A percentile compares a stretch with the other conserved stretches of the same genome.
Evolutionary conservation across 1,140 invertebrate species (phyloP).

Genomic region (Ips typographus): DNA sequence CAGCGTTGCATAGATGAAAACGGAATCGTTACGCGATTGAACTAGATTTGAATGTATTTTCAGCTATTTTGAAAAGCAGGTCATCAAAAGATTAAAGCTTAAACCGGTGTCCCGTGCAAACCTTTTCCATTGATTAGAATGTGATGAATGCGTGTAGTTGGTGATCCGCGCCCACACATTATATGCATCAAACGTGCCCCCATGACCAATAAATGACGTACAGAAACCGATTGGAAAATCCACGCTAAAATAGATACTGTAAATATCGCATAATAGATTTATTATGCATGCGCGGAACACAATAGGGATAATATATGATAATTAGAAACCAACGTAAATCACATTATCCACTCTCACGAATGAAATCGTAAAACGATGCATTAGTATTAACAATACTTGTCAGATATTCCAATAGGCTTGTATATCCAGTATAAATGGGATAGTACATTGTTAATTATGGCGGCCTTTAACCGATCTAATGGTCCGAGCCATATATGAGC

Average conservation of each 20-base stretch:
- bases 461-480: neutral
- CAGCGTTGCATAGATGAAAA: too few species aligned
- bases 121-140: too few species aligned
- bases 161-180: too few species aligned
- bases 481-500: neutral
- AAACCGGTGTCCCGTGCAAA: too few species aligned
- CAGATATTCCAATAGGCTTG: constrained; percentile 35
- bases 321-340: constrained; percentile 45
- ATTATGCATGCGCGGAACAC: constrained; percentile 15
- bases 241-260: constrained; percentile 18
- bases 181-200: too few species aligned
- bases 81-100: too few species aligned
- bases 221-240: neutral
- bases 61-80: too few species aligned
- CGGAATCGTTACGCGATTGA: too few species aligned
- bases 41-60: too few species aligned
- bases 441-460: constrained; percentile 11
- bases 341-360: constrained; percentile 43
- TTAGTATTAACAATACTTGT: constrained; percentile 45
- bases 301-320: constrained; percentile 41
- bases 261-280: constrained; percentile 25
- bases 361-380: constrained; percentile 42
- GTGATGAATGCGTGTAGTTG: too few species aligned
- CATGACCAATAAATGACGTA: too few species aligned
- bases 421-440: constrained; percentile 13